A percentile compares a stretch with the other conserved stretches of the same genome.
phyloP scores from a whole-genome alignment of 2,113 vertebrate genomes.

The Orthonyx spaldingii region DNA sequence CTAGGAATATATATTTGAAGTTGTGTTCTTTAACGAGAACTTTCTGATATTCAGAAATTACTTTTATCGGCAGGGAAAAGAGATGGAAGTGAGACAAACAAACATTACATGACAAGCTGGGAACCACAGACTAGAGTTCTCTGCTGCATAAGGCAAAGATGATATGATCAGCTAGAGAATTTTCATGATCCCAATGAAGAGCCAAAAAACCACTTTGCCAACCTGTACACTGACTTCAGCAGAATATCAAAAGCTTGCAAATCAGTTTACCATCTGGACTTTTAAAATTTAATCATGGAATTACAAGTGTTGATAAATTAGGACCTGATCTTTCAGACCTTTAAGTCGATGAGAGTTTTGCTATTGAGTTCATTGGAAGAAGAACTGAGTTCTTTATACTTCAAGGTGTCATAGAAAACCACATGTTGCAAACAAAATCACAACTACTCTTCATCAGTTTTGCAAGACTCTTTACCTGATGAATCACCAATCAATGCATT shows the following conservation, averaged over 20 bases:
- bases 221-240: neutral
- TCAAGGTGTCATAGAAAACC: neutral
- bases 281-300: slow-evolving; percentile 12
- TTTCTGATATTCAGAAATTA: neutral
- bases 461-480: neutral
- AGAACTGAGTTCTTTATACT: neutral
- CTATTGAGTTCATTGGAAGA: neutral
- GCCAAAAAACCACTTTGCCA: neutral
- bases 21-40: neutral
- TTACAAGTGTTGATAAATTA: slow-evolving; percentile 7
- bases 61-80: neutral
- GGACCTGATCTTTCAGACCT: neutral
- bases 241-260: neutral
- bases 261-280: neutral
- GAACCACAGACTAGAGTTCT: neutral
- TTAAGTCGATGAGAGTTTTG: neutral
- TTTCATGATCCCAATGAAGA: neutral
- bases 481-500: neutral
- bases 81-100: neutral
- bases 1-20: neutral
- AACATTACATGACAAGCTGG: neutral
- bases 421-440: neutral
- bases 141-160: neutral
- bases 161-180: neutral
- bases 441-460: neutral